Evolutionary conservation across 2,888 invertebrate genomes (phyloP), one percentile per base, ranked within the genome.

Genomic region (Pandemis corylana): DNA sequence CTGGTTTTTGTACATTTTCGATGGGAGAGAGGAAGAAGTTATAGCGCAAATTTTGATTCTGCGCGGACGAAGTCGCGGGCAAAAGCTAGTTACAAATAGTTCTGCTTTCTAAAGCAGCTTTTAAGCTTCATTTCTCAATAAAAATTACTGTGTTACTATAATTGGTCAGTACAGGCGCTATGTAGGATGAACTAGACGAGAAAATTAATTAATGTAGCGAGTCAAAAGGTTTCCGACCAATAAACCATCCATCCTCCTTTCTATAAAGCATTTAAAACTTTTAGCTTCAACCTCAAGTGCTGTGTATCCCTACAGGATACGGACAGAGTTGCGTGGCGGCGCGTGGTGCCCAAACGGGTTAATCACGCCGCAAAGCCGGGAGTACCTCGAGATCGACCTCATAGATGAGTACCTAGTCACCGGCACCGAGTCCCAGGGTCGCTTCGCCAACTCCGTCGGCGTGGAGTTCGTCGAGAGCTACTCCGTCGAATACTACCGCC

Each of bases 261-360:
- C 1, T 46, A 46, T 9, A 46, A 9, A 3, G 1, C 20, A 20
- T 20, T 20, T 20, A 20, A 20, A 9, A 7, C 44, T 44, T 44
- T 44, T 44, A 44, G 44, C 44, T 7, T 7, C 13, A n/a, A 51
- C n/a, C 5, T 51, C 51, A 51, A 7, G 13, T 51, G 51, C 13
- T 51, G 13, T 51, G 5, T 51, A 49, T 20, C 12, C 20, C 59
- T 59, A 6, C 95, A 98, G 98, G 88, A 96, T 98, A 79, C 96
- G 98, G 9, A 97, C 97, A 69, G 98, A 98, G 86, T 96, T 96
- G 80, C 97, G 97, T 78, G 98, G 98, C 0, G 98, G 98, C 0
- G 98, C 98, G 0, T 98, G 98, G 98, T 98, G 98, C 90, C 98
- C 98, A 9, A 96, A 97, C 84, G 96, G 96, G 0, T 96, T 97